Evolutionary conservation across 2,888 invertebrate genomes (phyloP), one percentile per base, ranked within the genome.

Genomic region (Rhagonycha fulva): DNA sequence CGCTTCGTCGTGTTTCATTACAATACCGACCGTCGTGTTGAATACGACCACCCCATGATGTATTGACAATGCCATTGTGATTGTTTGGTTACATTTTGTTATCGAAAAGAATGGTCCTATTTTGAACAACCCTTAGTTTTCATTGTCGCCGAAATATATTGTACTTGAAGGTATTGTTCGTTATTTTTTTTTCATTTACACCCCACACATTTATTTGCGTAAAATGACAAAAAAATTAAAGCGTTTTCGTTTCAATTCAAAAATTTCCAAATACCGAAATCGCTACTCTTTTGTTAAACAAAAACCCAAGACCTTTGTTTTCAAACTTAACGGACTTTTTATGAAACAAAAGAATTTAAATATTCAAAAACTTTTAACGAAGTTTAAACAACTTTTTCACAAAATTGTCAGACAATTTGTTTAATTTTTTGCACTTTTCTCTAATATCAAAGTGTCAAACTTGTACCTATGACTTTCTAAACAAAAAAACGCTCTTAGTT

Each of bases 61-160:
- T 81, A 81, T 79, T 81, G 80, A 82, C 81, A 81, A 82, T 82
- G 80, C 80, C 79, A 78, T 81, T 82, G 82, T 82, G 82, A 82
- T 81, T 80, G 82, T 81, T 81, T 79, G 81, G 82, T 81, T 81
- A 77, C 80, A 79, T 78, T 80, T 80, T 80, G 81, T 81, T 80
- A 76, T 79, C 76, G 72, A 72, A 77, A 77, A 77, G 76, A 79
- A 81, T 80, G 79, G 80, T 79, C 79, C 76, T 80, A 78, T 79
- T 81, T 78, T 77, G 79, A 77, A 75, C 78, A 72, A 67, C 76
- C 78, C 79, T 80, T 80, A 78, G 78, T 74, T 77, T 78, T 80
- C 78, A 79, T 79, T 81, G 78, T 80, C 80, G 79, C 77, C 76
- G 73, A 71, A 79, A 79, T 78, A 78, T 75, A 79, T 80, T 80